Conservation (phyloP, 64 coral and sea anemone genomes). For the Anthopleura sola region DNA sequence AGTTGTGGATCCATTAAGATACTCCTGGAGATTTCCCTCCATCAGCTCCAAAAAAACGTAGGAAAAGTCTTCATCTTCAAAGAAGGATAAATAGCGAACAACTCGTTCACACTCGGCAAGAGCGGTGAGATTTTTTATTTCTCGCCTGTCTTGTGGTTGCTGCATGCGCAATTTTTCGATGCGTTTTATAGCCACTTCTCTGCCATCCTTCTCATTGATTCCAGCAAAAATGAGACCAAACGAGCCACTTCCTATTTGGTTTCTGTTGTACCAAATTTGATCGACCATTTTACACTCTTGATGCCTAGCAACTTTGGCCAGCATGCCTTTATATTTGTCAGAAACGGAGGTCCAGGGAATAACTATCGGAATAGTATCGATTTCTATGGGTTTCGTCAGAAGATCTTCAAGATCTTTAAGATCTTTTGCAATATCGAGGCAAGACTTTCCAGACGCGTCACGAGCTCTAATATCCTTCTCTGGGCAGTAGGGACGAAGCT, state of each 20-base stretch:
- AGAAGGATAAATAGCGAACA: conserved; percentile 36
- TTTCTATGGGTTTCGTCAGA: conserved; percentile 1
- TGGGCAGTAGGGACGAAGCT: neutral
- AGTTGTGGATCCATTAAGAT: neutral
- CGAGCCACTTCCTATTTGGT: neutral
- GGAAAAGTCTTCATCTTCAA: conserved; percentile 2
- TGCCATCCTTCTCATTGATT: conserved; percentile 32
- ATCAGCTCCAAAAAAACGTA: conserved; percentile 70
- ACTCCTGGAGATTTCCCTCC: conserved; percentile 53
- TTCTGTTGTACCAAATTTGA: neutral
- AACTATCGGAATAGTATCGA: neutral
- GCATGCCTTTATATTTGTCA: neutral
- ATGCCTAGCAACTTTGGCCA: conserved; percentile 19
- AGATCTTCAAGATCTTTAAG: neutral
- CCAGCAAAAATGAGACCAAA: conserved; percentile 37
- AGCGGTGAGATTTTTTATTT: conserved; percentile 9
- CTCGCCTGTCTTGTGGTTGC: conserved; percentile 11
- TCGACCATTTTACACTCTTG: conserved; percentile 6
- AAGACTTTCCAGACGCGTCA: neutral
- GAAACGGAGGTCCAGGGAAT: conserved; percentile 21
- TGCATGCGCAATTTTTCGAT: neutral
- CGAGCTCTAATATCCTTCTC: neutral
- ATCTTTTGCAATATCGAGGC: neutral
- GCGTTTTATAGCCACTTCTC: conserved; percentile 27
- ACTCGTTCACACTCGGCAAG: conserved; percentile 44